Percentiles rank a stretch among this genome's conserved stretches.
Evolutionary conservation across 2,113 vertebrate species (phyloP).

Genomic region (Mixornis gularis): DNA sequence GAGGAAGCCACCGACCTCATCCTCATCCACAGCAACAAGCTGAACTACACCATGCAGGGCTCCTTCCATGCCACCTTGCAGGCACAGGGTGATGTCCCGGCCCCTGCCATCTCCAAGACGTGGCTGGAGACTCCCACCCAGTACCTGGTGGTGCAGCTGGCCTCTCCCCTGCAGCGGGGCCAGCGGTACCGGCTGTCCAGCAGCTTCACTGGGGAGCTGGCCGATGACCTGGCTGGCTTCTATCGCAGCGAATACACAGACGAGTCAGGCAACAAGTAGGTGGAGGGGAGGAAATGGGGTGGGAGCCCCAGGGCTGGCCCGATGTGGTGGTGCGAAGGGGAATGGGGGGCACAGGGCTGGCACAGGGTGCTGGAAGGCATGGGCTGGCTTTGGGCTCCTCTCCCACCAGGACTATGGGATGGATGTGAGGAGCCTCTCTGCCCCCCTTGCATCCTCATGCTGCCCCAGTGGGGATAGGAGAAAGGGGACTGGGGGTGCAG

Average conservation of each 20-base stretch:
- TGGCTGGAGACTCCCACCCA: slow-evolving; percentile 76
- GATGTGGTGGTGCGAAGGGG: neutral
- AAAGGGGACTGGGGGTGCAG: fast-evolving
- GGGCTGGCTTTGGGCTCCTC: neutral
- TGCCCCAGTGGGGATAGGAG: neutral
- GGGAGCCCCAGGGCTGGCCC: fast-evolving
- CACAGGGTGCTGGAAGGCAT: fast-evolving
- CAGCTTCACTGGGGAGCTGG: slow-evolving; percentile 81
- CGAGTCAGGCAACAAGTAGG: slow-evolving; percentile 69
- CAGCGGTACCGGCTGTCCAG: slow-evolving; percentile 72
- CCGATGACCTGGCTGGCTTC: slow-evolving; percentile 87
- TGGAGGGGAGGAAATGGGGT: neutral
- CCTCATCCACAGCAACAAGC: slow-evolving; percentile 87
- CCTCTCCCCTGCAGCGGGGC: neutral
- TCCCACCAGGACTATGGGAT: neutral
- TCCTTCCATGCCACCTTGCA: slow-evolving; percentile 8
- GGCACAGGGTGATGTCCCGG: fast-evolving
- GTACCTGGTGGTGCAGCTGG: slow-evolving; percentile 83
- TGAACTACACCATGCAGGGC: slow-evolving; percentile 73
- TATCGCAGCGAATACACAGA: slow-evolving; percentile 91
- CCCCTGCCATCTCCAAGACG: slow-evolving; percentile 30
- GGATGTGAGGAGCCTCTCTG: neutral
- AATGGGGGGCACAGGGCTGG: neutral
- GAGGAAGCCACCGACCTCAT: slow-evolving; percentile 73
- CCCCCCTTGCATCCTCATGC: neutral